Base-by-base conservation (phyloP, 2,888 invertebrate species). In the Oxycera nigricornis region DNA sequence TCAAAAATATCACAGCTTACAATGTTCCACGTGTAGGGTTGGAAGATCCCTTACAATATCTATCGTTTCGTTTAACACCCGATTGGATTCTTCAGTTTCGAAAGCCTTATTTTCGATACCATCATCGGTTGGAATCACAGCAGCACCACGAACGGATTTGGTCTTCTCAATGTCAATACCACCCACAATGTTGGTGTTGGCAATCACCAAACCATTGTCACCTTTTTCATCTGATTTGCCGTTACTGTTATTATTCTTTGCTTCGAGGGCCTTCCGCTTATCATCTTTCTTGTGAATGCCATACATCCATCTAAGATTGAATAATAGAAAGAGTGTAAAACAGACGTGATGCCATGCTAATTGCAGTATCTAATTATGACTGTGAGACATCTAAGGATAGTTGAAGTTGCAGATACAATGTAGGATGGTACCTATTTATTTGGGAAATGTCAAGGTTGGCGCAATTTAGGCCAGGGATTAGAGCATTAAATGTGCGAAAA, bases 21-120 rank as follows among this genome's bases (percentile, higher is more conserved):
- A 78, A 41, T 77, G 77, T 61, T 77, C 78, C 14, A 76, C 31
- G 73, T 77, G 74, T 4, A 77, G 50, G 14, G 76, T 75, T 39
- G 78, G 77, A 30, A 78, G 61, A 46, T 78, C 76, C 39, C 75
- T 77, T 1, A 78, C 75, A 59, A 78, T 76, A 30, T 78, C 78
- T 22, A 76, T 72, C 17, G 76, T 74, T 72, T 78, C 77, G 28
- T 76, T 73, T 26, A 75, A 41, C 6, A 77, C 30, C 24, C 67
- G 50, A 3, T 73, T 68, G 11, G 72, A 41, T 24, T 61, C 59
- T n/a, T 62, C 73, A 17, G 22, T 7, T 62, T 73, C 62, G 62
- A 62, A 73, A 17, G 35, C 73, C n/a, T 55, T 59, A 57, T 75
- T 73, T 20, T 62, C 39, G 4, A 75, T 11, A 28, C 65, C 70